Base-by-base conservation (phyloP, 2,888 invertebrate genomes). In the Aphidius colemani region DNA sequence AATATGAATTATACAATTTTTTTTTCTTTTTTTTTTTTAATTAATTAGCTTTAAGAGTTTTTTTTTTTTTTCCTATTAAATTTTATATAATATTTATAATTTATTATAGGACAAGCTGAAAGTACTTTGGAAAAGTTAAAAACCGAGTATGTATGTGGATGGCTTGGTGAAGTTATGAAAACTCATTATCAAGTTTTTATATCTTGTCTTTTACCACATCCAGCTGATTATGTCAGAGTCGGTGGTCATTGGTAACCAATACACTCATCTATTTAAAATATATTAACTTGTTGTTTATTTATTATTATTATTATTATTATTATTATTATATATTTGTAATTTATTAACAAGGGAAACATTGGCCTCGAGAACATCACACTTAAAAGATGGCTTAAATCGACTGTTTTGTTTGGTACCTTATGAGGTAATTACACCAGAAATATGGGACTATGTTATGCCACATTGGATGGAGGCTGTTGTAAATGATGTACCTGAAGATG, bases 361-460 rank as follows among this genome's bases (percentile, higher is more conserved):
- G 67, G 93, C 93, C 49, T 90, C 93, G 46, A 87, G 91, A 76
- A 95, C 96, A 1, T 92, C 93, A 46, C 96, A 98, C 78, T 87
- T 98, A 18, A 95, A 95, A 82, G 97, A 99, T 80, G 98, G 98
- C 4, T 86, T 98, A 48, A 94, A 95, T 81, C 88, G 97, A 66
- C 85, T 99, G 55, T 95, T 98, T 80, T 98, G 98, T 79, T 84
- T 99, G 68, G 96, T 98, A 44, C 98, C 99, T 0, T 99, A 99
- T 81, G 98, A 98, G 74, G 93, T 99, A 40, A 94, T 99, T 70
- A 95, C 95, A 0, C 91, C 94, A 70, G 95, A 96, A 76, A 95
- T 96, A 63, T 99, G 99, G 99, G 95, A 97, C 80, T 92, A 92
- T 80, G 95, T 99, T 30, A 99, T 99, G 95, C 98, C 99, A 0